A percentile compares a stretch with the other conserved stretches of the same genome.
Evolutionary conservation across 2,888 invertebrate genomes (phyloP).

Genomic region (Caenorhabditis afra): DNA sequence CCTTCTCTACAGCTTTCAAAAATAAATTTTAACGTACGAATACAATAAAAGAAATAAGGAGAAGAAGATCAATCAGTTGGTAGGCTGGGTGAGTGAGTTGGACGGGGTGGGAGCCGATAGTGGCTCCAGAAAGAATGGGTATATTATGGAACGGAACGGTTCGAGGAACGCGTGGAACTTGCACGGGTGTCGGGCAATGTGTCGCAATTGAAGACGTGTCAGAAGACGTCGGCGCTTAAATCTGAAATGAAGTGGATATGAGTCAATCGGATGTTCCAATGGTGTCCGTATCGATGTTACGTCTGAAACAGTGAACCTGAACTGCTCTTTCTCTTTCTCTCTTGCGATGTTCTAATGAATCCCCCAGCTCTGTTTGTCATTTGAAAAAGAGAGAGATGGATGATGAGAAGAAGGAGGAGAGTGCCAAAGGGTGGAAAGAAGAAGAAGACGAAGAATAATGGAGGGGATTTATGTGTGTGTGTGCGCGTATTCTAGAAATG

Average conservation of each 20-base stretch:
- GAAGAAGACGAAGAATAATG: neutral
- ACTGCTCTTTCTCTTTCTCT: slow-evolving; percentile 8
- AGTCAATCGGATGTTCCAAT: neutral
- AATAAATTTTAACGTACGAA: neutral
- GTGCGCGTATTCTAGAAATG: neutral
- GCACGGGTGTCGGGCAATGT: slow-evolving; percentile 35
- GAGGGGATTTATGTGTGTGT: neutral
- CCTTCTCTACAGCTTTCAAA: neutral
- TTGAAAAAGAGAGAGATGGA: neutral
- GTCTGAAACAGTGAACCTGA: slow-evolving; percentile 39
- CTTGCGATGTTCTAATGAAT: neutral
- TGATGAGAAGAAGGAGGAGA: neutral
- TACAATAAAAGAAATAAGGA: slow-evolving; percentile 3
- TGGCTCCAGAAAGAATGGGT: slow-evolving; percentile 13
- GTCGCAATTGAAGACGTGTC: slow-evolving; percentile 9
- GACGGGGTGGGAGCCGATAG: neutral
- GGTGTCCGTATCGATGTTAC: neutral
- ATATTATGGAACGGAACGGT: slow-evolving; percentile 15
- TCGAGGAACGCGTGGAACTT: slow-evolving; percentile 27
- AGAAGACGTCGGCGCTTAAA: slow-evolving; percentile 35
- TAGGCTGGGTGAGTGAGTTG: neutral
- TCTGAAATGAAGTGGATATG: slow-evolving; percentile 25
- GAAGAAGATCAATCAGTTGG: slow-evolving; percentile 21
- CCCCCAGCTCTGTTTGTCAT: neutral
- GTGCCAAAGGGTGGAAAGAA: neutral